Conservation (phyloP, 2,113 vertebrate genomes). For the Onychostoma macrolepis region DNA sequence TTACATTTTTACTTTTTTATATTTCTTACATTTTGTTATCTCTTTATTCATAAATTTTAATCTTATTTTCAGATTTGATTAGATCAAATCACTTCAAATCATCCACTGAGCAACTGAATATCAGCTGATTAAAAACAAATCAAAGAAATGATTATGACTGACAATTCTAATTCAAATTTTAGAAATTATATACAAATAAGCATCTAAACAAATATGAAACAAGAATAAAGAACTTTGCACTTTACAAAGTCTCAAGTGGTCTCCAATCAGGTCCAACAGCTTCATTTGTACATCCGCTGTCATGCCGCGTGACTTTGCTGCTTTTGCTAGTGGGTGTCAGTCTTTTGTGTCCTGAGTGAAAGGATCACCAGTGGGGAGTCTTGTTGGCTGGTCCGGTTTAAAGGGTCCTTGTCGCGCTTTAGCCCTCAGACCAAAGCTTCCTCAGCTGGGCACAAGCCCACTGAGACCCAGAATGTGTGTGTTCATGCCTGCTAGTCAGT, state of each 20-base stretch:
- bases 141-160: not conserved
- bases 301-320: conserved; percentile 28
- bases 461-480: conserved; percentile 2
- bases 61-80: not conserved
- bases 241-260: conserved; percentile 21
- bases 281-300: conserved; percentile 35
- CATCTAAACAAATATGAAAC: not conserved
- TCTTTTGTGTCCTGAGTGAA: conserved; percentile 38
- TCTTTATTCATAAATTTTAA: not conserved
- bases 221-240: not conserved
- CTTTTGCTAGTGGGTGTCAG: conserved; percentile 36
- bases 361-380: conserved; percentile 38
- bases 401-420: not conserved
- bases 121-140: not conserved
- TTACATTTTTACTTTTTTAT: not conserved
- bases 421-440: conserved; percentile 13
- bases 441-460: not conserved
- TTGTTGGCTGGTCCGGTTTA: conserved; percentile 15
- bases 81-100: no score
- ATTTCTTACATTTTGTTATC: not conserved
- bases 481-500: conserved; percentile 33
- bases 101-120: no score
- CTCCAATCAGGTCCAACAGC: conserved; percentile 27
- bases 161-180: not conserved
- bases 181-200: not conserved